Conservation (phyloP, 2,113 vertebrate genomes). For the Falco punctatus region DNA sequence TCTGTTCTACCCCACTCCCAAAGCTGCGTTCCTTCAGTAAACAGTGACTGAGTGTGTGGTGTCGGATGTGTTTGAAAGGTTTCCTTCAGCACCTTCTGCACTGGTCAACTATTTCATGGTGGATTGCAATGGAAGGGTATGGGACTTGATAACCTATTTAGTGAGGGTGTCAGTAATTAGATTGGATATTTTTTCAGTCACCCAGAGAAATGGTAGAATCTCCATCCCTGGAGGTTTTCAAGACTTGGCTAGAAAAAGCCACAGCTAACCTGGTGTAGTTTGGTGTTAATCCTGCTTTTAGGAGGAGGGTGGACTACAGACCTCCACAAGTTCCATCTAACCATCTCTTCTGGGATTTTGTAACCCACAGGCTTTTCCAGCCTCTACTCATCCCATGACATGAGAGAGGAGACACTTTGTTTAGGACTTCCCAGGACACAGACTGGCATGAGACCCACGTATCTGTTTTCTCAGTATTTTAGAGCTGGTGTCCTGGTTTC, state of each 20-base stretch:
- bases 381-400: neutral
- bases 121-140: neutral
- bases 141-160: neutral
- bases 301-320: neutral
- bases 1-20: neutral
- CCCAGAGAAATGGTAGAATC: neutral
- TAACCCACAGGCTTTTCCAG: neutral
- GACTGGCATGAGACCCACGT: neutral
- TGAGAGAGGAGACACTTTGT: neutral
- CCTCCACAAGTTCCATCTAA: neutral
- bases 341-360: neutral
- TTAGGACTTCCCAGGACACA: neutral
- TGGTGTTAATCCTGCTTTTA: neutral
- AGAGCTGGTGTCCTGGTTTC: too few relatives aligned
- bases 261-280: neutral
- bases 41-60: fast-evolving
- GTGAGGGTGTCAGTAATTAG: neutral
- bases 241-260: neutral
- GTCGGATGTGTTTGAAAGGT: neutral
- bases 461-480: neutral
- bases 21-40: neutral
- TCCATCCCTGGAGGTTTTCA: neutral
- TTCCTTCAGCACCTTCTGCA: neutral
- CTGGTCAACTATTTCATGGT: neutral
- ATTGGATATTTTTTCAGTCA: neutral